Evolutionary conservation across 1,140 invertebrate species (phyloP).

Genomic region (Aphis craccivora): DNA sequence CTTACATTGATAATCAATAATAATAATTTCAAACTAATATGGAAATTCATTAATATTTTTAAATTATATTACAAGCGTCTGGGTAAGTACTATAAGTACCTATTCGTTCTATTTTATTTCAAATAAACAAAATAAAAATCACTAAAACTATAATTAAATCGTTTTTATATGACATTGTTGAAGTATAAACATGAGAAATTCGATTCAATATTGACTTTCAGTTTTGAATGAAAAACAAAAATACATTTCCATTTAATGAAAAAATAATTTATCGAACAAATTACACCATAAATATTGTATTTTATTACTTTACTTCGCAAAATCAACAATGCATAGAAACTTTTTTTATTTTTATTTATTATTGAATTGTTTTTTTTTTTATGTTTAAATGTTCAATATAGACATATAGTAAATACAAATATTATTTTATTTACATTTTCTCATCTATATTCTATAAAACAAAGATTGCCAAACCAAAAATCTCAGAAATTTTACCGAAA

Average conservation of each 20-base stretch:
- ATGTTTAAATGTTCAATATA: not conserved
- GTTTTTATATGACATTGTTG: not conserved
- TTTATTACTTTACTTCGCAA: not conserved
- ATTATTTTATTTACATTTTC: conserved; percentile 18
- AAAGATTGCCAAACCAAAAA: not conserved
- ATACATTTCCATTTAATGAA: not conserved
- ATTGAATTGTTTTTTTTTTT: not conserved
- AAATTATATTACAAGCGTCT: too few relatives aligned
- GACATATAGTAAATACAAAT: not conserved
- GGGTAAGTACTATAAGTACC: not conserved
- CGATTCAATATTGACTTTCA: not conserved
- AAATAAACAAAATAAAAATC: not conserved
- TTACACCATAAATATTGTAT: not conserved
- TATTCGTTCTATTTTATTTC: not conserved
- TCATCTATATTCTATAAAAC: not conserved
- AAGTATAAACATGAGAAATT: conserved; percentile 2
- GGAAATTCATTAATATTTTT: too few relatives aligned
- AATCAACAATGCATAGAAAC: not conserved
- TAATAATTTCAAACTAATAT: too few relatives aligned
- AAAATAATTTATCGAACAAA: not conserved
- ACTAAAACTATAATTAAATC: not conserved
- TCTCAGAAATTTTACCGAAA: not conserved
- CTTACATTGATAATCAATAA: too few relatives aligned
- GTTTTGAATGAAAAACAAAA: not conserved
- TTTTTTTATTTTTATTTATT: conserved; percentile 19